These are phyloP conservation scores for Agrilus cyanescens DNA, from an alignment of 2,888 invertebrate genomes.

Conservation along the genomic window DNA sequence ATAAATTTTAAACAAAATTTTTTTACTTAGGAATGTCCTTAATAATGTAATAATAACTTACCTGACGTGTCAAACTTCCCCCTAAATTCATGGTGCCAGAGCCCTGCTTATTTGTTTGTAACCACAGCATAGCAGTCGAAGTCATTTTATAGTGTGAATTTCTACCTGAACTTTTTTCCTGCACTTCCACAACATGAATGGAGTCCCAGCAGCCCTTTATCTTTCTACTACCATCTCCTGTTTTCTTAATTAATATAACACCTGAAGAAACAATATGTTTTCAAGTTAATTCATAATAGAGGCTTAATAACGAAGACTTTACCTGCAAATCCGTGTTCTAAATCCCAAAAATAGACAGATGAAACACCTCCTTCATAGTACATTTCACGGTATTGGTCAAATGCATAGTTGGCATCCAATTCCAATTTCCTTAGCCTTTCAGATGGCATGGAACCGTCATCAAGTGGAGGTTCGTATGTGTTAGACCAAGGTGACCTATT, in stretches of 20 bases:
- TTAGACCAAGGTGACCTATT: slow-evolving; percentile 95
- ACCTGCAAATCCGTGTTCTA: slow-evolving; percentile 96
- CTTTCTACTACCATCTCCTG: slow-evolving; percentile 95
- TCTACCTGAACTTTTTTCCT: slow-evolving; percentile 87
- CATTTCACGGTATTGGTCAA: slow-evolving; percentile 97
- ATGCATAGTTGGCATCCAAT: slow-evolving; percentile 96
- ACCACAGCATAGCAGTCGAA: slow-evolving; percentile 98
- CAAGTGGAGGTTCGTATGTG: slow-evolving; percentile 92
- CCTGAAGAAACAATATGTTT: slow-evolving; percentile 41
- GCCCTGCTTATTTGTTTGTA: slow-evolving; percentile 92
- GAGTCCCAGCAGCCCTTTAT: slow-evolving; percentile 99
- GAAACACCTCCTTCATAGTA: slow-evolving; percentile 99
- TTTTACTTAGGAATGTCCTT: no score
- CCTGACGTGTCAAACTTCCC: slow-evolving; percentile 94
- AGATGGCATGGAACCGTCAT: slow-evolving; percentile 98
- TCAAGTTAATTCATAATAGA: no score
- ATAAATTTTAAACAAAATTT: no score
- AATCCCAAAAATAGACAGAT: slow-evolving; percentile 98
- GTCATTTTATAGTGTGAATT: slow-evolving; percentile 97
- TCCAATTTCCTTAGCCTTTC: slow-evolving; percentile 90
- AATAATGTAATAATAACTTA: slow-evolving; percentile 27
- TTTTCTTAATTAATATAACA: slow-evolving; percentile 97
- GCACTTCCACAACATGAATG: slow-evolving; percentile 97
- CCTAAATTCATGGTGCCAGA: slow-evolving; percentile 99
- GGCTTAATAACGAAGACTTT: slow-evolving; percentile 10